Evolutionary conservation across 2,113 vertebrate species (phyloP), one percentile per base, ranked within the genome.

Genomic region (Tyrannus savana): DNA sequence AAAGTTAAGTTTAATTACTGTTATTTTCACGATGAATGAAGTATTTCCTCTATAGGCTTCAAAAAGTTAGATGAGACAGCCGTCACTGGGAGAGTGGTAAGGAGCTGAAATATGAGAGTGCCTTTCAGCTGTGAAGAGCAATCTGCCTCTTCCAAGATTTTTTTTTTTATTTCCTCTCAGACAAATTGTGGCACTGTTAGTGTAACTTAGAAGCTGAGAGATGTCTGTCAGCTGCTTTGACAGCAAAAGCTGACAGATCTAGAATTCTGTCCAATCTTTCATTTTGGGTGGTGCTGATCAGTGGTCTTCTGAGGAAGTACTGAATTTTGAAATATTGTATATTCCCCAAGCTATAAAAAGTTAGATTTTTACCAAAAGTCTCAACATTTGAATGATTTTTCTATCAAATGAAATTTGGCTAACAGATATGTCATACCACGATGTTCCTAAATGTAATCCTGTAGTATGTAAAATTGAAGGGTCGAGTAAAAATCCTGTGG

Each of bases 1-100:
- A 96, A 95, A 96, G 94, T 96, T 94, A 97, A 96, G 90, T 97
- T 98, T 98, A 98, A 97, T 98, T 97, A 97, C 95, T 95, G 84
- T 97, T 97, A 97, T 96, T 97, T 97, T 96, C 96, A 95, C 73
- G 15, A 93, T 96, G 90, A 97, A 93, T 95, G 89, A 92, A 96
- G 95, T 78, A 95, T 97, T 97, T 95, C 88, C 84, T 93, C 52
- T 77, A 69, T 73, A 94, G 95, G 76, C 92, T 93, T 95, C 94
- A 72, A 84, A 96, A 97, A 96, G 93, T 95, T 97, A 93, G 95
- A 93, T 91, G 95, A 97, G 97, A 84, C 91, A 98, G 96, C 95
- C 82, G 8, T 97, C 91, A 87, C 92, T 87, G 90, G 37, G 92
- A 84, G 94, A 97, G 95, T 84, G 81, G 88, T 77, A 94, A 93